Evolutionary conservation across 35 echinoderm and acorn worm genomes (phyloP).

Genomic region (Lytechinus variegatus): DNA sequence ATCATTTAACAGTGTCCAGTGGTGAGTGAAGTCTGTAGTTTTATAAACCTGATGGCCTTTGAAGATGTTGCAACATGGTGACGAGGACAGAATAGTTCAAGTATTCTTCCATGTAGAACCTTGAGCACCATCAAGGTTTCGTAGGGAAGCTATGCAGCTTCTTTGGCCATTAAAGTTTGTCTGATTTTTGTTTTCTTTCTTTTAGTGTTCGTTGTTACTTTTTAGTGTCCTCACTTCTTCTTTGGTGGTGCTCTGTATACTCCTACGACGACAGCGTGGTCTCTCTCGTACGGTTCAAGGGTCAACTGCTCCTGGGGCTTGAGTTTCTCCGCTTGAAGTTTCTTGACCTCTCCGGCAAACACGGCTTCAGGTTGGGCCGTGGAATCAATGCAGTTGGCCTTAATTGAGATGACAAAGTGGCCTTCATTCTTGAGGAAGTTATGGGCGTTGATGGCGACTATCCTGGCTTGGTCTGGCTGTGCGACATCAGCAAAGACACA

Average conservation of each 20-base stretch:
- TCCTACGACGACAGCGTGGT: constrained; percentile 96
- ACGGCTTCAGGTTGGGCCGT: constrained; percentile 96
- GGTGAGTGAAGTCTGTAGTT: not conserved
- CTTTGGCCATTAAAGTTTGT: not conserved
- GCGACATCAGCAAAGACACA: constrained; percentile 98
- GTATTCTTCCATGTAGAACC: not conserved
- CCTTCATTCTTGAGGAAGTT: constrained; percentile 96
- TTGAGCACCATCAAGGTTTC: not conserved
- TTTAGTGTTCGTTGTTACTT: no score
- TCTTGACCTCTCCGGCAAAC: constrained; percentile 97
- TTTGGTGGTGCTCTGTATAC: constrained; percentile 79
- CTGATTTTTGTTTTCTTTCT: not conserved
- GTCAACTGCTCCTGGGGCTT: constrained; percentile 99
- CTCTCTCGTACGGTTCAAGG: constrained; percentile 98
- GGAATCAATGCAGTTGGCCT: constrained; percentile 99
- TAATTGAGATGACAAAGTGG: constrained; percentile 99
- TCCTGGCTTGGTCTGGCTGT: constrained; percentile 96
- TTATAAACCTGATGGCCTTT: not conserved
- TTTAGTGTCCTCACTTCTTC: constrained; percentile 65
- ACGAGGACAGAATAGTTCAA: not conserved
- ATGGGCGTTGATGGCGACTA: constrained; percentile 97
- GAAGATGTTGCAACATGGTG: not conserved
- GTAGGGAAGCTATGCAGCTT: not conserved
- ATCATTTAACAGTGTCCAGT: not conserved
- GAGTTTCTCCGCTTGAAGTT: constrained; percentile 85